Evolutionary conservation across 2,113 vertebrate genomes (phyloP).

Genomic region (Peromyscus maniculatus): DNA sequence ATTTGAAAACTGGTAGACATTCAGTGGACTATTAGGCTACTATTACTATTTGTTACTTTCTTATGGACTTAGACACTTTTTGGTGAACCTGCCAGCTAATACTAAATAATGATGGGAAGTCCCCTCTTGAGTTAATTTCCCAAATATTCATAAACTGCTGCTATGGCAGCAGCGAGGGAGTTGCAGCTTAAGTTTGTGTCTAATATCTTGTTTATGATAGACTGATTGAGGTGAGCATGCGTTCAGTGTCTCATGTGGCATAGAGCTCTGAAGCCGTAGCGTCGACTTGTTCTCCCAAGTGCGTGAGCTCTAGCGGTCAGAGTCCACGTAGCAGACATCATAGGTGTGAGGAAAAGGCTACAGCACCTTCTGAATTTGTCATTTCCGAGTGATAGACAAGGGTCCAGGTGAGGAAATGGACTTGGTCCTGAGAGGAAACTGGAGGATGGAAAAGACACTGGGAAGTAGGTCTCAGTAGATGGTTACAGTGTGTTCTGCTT

Average conservation of each 20-base stretch:
- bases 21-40: neutral
- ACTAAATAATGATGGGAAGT: neutral
- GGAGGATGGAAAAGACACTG: neutral
- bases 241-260: neutral
- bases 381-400: neutral
- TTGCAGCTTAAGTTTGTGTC: neutral
- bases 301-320: neutral
- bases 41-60: conserved; percentile 27
- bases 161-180: neutral
- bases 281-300: neutral
- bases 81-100: conserved; percentile 19
- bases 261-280: neutral
- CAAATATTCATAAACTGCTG: conserved; percentile 28
- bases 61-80: conserved; percentile 10
- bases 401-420: neutral
- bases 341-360: neutral
- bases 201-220: conserved; percentile 15
- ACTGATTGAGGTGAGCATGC: neutral
- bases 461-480: neutral
- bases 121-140: conserved; percentile 33
- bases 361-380: neutral
- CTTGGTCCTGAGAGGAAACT: neutral
- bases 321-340: neutral
- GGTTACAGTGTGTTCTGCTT: neutral
- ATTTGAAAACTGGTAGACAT: neutral